phyloP scores from a whole-genome alignment of 1,140 invertebrate genomes.

The Hycleus phaleratus region DNA sequence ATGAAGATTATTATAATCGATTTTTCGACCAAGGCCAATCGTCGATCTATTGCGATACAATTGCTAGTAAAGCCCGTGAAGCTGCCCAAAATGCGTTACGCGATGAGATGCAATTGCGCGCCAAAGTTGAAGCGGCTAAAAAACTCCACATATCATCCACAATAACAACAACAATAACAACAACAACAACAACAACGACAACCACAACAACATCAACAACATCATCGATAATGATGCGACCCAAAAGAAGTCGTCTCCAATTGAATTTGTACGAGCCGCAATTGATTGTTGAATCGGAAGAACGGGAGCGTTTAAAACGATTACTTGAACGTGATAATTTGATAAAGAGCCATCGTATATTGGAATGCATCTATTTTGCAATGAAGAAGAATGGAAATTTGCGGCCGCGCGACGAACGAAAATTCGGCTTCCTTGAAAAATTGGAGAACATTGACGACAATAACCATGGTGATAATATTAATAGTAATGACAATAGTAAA shows the following conservation, averaged over 20 bases:
- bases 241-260: too few species aligned
- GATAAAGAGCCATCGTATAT: conserved; percentile 53
- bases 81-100: conserved; percentile 55
- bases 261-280: conserved; percentile 52
- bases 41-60: conserved; percentile 71
- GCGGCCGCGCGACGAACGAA: conserved; percentile 42
- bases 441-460: conserved; percentile 25
- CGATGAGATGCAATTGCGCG: conserved; percentile 52
- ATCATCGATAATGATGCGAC: too few species aligned
- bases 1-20: conserved; percentile 25
- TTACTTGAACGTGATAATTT: conserved; percentile 55
- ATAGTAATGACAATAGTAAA: conserved; percentile 22
- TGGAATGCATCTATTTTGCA: conserved; percentile 51
- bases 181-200: too few species aligned
- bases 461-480: conserved; percentile 24
- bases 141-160: too few species aligned
- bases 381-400: conserved; percentile 46
- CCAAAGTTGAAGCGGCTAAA: conserved; percentile 33
- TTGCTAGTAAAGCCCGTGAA: conserved; percentile 62
- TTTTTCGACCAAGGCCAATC: conserved; percentile 66
- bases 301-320: conserved; percentile 50
- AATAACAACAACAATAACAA: too few species aligned
- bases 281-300: conserved; percentile 55
- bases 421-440: conserved; percentile 42
- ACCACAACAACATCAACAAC: too few species aligned